These are phyloP conservation scores for Lasioglossum vierecki DNA, from an alignment of 2,888 invertebrate species.

Conservation along the genomic window DNA sequence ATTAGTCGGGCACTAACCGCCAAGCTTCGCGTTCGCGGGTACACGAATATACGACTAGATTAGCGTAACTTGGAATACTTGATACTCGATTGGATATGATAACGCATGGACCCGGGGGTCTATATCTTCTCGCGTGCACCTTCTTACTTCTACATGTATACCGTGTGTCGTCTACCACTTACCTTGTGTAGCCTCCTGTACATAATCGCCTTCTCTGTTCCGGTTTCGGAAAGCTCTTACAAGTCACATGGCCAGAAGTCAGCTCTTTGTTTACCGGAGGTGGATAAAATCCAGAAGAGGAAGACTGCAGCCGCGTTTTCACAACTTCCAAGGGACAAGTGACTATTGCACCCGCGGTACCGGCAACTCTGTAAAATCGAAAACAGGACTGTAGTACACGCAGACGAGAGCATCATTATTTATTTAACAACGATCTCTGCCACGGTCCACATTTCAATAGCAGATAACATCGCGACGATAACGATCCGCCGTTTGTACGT, in stretches of 20 bases:
- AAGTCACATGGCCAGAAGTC: conserved; percentile 84
- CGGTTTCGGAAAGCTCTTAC: conserved; percentile 86
- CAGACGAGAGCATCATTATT: background rate
- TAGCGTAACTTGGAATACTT: background rate
- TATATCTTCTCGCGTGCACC: too few relatives aligned
- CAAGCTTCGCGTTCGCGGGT: background rate
- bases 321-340: conserved; percentile 99
- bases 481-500: background rate
- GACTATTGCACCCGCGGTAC: conserved; percentile 97
- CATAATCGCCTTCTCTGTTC: conserved; percentile 90
- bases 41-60: background rate
- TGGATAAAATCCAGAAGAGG: conserved; percentile 87
- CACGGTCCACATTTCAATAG: background rate
- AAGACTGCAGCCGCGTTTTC: conserved; percentile 98
- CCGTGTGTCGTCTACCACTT: conserved; percentile 10
- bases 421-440: background rate
- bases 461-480: background rate
- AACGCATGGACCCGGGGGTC: background rate
- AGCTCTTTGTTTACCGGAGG: conserved; percentile 79
- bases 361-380: conserved; percentile 90
- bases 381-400: background rate
- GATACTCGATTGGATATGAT: background rate
- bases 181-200: conserved; percentile 85
- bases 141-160: background rate
- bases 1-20: background rate